Base-by-base conservation (phyloP, 1,140 invertebrate species). In the fruit fly (Drosophila melanogaster) region DNA sequence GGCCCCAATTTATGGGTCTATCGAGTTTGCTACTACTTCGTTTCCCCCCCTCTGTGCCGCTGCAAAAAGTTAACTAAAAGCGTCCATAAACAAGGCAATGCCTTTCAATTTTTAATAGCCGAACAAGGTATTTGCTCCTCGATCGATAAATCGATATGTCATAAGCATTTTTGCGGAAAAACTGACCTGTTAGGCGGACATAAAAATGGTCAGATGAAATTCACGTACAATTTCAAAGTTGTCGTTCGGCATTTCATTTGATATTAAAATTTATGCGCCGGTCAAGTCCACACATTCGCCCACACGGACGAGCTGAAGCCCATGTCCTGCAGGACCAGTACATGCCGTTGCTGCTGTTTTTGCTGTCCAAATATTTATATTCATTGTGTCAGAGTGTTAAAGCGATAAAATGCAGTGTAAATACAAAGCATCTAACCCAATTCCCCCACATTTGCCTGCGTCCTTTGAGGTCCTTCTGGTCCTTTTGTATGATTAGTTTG, bases 301-400 rank as follows among this genome's bases (percentile, higher is more conserved):
- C 47, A 81, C 62, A 54, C 74, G 69, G 26, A 59, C 47, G 49
- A 80, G 73, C 81, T 86, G 81, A 60, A 81, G 60, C 73, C 73
- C 73, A 56, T 74, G 81, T 81, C 62, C 81, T 86, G 77, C 14
- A 14, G 56, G 72, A 61, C 47, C 57, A 65, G 77, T 62, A 81
- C 60, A 73, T 44, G 65, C 55, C 69, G 38, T n/a, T 51, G 30
- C 57, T 70, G 50, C 84, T 87, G 84, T 87, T 87, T 87, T 89
- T 87, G 84, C 79, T 87, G 84, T 87, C 84, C 86, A 87, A 87
- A 87, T 87, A 87, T 87, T 87, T 87, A 87, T 87, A 87, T 87
- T 87, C 84, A 87, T 87, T 87, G 85, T 87, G 84, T 87, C 84
- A 83, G 84, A 87, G 84, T 87, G 84, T 87, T 87, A 87, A 87